Evolutionary conservation across 2,113 vertebrate species (phyloP), one percentile per base, ranked within the genome.

Genomic region (Neolamprologus toae): DNA sequence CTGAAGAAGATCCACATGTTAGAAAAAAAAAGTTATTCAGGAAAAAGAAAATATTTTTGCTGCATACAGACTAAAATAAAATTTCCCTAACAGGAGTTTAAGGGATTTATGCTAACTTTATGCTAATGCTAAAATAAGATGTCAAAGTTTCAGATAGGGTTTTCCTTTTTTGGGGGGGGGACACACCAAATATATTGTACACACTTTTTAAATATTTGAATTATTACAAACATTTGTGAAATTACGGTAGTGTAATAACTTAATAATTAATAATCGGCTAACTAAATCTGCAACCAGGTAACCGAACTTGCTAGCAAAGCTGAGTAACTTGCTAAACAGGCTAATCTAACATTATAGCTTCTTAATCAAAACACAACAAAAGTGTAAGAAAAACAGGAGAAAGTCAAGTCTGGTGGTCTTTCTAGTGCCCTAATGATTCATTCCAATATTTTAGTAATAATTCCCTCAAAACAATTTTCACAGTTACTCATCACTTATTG

Each of bases 111-210:
- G 71, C 71, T 78, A 83, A 11, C 54, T 63, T 49, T 51, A 31
- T 51, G 53, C 80, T 87, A 82, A 73, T 17, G 17, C 55, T 26
- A 63, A 14, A 35, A 10, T 35, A 49, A 17, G 8, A 54, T 23
- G 5, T 21, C 6, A 21, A 45, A 47, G 9, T 81, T 45, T 81
- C 8, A 54, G 19, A 66, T 31, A 13, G 8, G n/a, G 10, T 4
- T 21, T 23, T 13, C 5, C 40, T 3, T 68, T 31, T 45, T 0
- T 8, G 7, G 0, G 4, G 49, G 21, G 21, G 12, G 3, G 28
- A 53, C 6, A 19, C 9, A 54, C 9, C 47, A 63, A 40, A 71
- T 76, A 83, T 5, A 33, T 10, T 17, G 19, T 49, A 82, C 33
- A 35, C 2, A 68, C 6, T 16, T 37, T 11, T 6, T 37, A 5